Percentiles rank a stretch among this genome's conserved stretches.
Evolutionary conservation across 2,113 vertebrate species (phyloP).

Genomic region (Sterrhoptilus dennistouni): DNA sequence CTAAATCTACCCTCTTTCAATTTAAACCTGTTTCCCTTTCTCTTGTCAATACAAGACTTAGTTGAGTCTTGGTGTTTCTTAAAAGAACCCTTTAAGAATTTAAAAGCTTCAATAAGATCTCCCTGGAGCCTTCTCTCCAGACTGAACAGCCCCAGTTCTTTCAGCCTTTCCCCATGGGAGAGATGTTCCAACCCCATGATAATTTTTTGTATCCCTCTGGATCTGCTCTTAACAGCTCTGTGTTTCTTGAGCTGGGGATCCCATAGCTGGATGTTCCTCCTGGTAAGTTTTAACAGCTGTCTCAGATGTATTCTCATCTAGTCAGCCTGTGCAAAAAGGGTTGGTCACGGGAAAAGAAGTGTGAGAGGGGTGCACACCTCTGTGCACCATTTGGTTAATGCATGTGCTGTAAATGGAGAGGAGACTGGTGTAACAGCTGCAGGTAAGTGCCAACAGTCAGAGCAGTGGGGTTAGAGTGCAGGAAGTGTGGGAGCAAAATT

Average conservation of each 20-base stretch:
- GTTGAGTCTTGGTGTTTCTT: not conserved
- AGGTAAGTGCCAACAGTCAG: not conserved
- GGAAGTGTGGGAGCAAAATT: not conserved
- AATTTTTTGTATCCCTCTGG: not conserved
- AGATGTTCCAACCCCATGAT: not conserved
- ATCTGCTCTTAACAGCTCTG: rapidly evolving
- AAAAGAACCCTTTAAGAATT: not conserved
- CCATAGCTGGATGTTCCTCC: not conserved
- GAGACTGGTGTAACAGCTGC: not conserved
- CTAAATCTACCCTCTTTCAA: not conserved
- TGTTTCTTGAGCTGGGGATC: not conserved
- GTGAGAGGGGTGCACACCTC: not conserved
- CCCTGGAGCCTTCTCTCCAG: not conserved
- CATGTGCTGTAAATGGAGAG: not conserved
- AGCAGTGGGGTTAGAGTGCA: not conserved
- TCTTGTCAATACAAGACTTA: not conserved
- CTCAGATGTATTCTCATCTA: not conserved
- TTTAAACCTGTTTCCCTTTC: not conserved
- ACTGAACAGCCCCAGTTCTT: not conserved
- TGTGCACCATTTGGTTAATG: not conserved
- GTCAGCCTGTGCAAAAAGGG: not conserved
- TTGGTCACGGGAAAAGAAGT: not conserved
- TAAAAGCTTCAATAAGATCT: not conserved
- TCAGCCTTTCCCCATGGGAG: not conserved
- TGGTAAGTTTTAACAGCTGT: not conserved